Base-by-base conservation (phyloP, 2,888 invertebrate species). In the Onchidella celtica region DNA sequence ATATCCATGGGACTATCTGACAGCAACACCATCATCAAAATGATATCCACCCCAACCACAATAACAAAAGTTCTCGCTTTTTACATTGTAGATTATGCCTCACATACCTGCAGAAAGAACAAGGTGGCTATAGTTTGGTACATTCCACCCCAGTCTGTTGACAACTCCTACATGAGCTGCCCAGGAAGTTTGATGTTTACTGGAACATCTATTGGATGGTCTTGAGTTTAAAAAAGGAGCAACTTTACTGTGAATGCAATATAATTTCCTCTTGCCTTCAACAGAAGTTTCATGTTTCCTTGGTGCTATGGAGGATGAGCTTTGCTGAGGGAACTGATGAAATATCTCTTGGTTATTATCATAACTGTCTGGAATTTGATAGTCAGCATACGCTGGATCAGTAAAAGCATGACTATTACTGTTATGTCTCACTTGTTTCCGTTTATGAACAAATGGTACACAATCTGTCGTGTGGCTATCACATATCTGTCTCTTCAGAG, bases 81-180 rank as follows among this genome's bases (percentile, higher is more conserved):
- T n/a, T n/a, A n/a, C n/a, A n/a, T n/a, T n/a, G n/a, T n/a, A n/a
- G n/a, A n/a, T n/a, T n/a, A n/a, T n/a, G n/a, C n/a, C n/a, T n/a
- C n/a, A n/a, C n/a, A 75, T 36, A 81, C 92, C 92, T 36, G 89
- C 90, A 4, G 93, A 90, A 3, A 91, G 84, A 0, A 93, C 81
- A 38, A 93, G 83, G 84, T 93, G 92, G 82, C 92, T 91, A 77
- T 86, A 92, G 24, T 87, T 81, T 47, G 89, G 74, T 59, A 84
- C 68, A 77, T 90, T 89, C 93, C 93, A 93, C 77, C 87, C 86
- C 14, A 93, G 74, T 83, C 90, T 88, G 78, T 90, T 92, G 9
- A 92, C 86, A 11, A 85, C 87, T 55, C 90, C 88, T 66, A 77
- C 81, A 86, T 92, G 92, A n/a, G 86, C 90, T 29, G 81, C 9